These are phyloP conservation scores for Chrysomallon squamiferum DNA, from an alignment of 1,140 invertebrate genomes.

Conservation along the genomic window DNA sequence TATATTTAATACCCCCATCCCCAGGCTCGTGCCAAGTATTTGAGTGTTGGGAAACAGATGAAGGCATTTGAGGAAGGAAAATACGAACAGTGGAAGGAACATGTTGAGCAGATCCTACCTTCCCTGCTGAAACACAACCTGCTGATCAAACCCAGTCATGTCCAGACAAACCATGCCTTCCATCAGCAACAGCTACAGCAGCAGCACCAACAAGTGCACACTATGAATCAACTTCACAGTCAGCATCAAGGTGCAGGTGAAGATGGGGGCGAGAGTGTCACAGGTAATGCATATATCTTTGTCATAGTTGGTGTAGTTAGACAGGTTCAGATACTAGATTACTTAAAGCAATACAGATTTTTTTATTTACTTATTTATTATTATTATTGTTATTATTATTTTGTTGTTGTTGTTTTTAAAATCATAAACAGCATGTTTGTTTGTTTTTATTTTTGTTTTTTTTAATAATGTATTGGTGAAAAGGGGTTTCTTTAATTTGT, in stretches of 20 bases:
- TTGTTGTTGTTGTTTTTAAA: too few relatives aligned
- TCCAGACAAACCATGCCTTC: slow-evolving; percentile 18
- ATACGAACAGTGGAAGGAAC: slow-evolving; percentile 59
- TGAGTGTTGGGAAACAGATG: slow-evolving; percentile 76
- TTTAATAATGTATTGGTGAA: too few relatives aligned
- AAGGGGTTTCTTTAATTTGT: too few relatives aligned
- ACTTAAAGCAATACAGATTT: too few relatives aligned
- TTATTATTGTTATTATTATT: too few relatives aligned
- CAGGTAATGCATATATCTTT: too few relatives aligned
- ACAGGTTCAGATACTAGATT: too few relatives aligned
- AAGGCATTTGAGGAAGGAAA: slow-evolving; percentile 76
- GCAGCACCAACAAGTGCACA: slow-evolving; percentile 12
- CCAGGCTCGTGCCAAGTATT: slow-evolving; percentile 80
- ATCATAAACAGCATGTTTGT: too few relatives aligned
- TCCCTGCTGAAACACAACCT: slow-evolving; percentile 59
- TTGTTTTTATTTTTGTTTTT: too few relatives aligned
- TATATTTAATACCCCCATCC: too few relatives aligned
- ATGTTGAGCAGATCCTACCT: slow-evolving; percentile 56
- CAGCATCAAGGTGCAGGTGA: neutral
- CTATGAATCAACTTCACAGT: neutral
- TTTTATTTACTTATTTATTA: too few relatives aligned
- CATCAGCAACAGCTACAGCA: slow-evolving; percentile 18
- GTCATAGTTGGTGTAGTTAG: too few relatives aligned
- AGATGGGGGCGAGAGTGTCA: neutral
- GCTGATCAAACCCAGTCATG: slow-evolving; percentile 44